These are phyloP conservation scores for Salminus brasiliensis DNA, from an alignment of 2,113 vertebrate genomes.

Conservation along the genomic window DNA sequence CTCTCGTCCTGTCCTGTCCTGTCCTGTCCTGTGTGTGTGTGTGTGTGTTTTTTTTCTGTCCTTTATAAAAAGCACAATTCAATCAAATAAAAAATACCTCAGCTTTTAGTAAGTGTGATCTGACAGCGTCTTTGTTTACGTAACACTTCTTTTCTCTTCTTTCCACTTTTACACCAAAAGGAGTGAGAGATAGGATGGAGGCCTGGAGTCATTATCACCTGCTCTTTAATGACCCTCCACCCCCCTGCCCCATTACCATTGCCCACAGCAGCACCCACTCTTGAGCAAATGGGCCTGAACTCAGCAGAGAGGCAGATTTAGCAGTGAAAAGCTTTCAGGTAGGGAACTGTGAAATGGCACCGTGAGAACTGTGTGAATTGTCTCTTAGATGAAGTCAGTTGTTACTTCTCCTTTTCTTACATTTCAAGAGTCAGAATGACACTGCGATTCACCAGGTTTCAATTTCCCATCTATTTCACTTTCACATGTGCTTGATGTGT, in stretches of 20 bases:
- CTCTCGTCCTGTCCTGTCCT: not conserved
- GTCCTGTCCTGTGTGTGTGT: no score
- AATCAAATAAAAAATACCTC: not conserved
- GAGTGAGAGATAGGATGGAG: slow-evolving; percentile 5
- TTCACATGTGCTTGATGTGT: no score
- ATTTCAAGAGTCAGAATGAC: no score
- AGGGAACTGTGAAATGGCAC: no score
- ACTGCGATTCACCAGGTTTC: no score
- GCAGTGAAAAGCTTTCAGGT: no score
- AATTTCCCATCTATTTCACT: no score
- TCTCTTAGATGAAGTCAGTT: no score
- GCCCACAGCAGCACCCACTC: slow-evolving; percentile 17
- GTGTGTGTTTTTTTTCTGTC: not conserved
- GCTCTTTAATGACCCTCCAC: slow-evolving; percentile 44
- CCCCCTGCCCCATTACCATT: not conserved
- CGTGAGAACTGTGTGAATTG: no score
- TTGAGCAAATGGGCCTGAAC: slow-evolving; percentile 43
- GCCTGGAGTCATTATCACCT: slow-evolving; percentile 46
- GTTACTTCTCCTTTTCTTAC: no score
- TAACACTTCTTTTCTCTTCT: slow-evolving; percentile 25
- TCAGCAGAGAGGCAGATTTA: no score
- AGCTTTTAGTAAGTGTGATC: not conserved
- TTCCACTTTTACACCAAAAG: slow-evolving; percentile 46
- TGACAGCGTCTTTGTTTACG: slow-evolving; percentile 14
- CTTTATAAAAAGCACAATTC: no score